Evolutionary conservation across 2,888 invertebrate genomes (phyloP), one percentile per base, ranked within the genome.

Genomic region (Gryllus longicercus): DNA sequence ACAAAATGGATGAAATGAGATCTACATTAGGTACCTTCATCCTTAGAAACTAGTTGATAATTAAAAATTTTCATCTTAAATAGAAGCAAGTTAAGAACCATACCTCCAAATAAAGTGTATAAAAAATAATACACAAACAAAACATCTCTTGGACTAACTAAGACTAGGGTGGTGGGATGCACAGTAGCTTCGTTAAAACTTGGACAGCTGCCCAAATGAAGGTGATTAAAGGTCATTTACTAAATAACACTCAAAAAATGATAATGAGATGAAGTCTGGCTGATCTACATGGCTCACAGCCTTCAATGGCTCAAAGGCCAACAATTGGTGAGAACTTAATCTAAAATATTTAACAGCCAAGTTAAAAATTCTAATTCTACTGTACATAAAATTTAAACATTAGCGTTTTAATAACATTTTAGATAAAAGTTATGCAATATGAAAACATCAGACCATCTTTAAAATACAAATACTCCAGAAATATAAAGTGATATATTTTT

Each of bases 131-230:
- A 63, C 14, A 63, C 63, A 63, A 63, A 63, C n/a, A 63, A 63
- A 63, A 63, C n/a, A 63, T 63, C 63, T 63, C n/a, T 63, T 63
- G n/a, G n/a, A 63, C 63, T 18, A 63, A 18, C 63, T 63, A 63
- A 63, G 63, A 63, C 63, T 63, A 63, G 63, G 63, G 63, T 63
- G 14, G 63, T 63, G 63, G 63, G 63, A 63, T 63, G 63, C n/a
- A 63, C 63, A 63, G n/a, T n/a, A 63, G 63, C 63, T 14, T n/a
- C 14, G n/a, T 63, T 14, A 63, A 63, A 63, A 63, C 63, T 63
- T 63, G 16, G 14, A 63, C 63, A 18, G 16, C 16, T 63, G 16
- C 14, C 63, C n/a, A 63, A 63, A 63, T 18, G 16, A 63, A 18
- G 14, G 38, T 38, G 38, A 38, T 38, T 38, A 38, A 38, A 38